Conservation (phyloP, 1,140 invertebrate genomes). For the Chrysopa pallens region DNA sequence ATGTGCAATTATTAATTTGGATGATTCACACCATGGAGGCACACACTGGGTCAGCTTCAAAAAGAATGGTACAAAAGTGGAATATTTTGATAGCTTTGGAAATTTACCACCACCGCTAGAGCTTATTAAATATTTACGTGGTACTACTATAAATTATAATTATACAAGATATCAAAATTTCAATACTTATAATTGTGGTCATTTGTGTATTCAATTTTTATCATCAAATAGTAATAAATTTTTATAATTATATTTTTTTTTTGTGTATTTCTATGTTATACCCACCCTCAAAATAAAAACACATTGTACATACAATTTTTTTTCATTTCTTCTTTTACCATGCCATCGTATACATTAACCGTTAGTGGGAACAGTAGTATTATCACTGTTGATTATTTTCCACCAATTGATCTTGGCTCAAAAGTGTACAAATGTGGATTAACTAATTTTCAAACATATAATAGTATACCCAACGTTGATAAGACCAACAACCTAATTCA, state of each 20-base stretch:
- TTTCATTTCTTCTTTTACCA: neutral
- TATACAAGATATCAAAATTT: slow-evolving; percentile 4
- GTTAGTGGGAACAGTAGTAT: no score
- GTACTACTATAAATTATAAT: slow-evolving; percentile 4
- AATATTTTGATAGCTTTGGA: slow-evolving; percentile 12
- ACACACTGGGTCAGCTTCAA: slow-evolving; percentile 17
- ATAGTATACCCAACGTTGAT: no score
- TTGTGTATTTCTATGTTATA: no score
- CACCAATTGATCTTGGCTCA: no score
- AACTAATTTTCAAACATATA: no score
- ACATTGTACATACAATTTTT: no score
- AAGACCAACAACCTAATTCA: no score
- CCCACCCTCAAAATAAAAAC: no score
- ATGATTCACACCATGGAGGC: slow-evolving; percentile 10
- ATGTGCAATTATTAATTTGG: slow-evolving; percentile 16
- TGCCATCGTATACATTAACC: neutral
- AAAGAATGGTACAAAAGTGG: slow-evolving; percentile 7
- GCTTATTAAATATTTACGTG: slow-evolving; percentile 10
- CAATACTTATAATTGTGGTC: slow-evolving; percentile 9
- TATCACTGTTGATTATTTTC: no score
- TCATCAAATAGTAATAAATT: slow-evolving; percentile 3
- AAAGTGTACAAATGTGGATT: no score
- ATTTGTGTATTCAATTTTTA: slow-evolving; percentile 15
- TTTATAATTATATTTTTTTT: no score
- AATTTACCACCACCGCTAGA: slow-evolving; percentile 13